Evolutionary conservation across 2,113 vertebrate species (phyloP), one percentile per base, ranked within the genome.

Genomic region (Chloropsis hardwickii): DNA sequence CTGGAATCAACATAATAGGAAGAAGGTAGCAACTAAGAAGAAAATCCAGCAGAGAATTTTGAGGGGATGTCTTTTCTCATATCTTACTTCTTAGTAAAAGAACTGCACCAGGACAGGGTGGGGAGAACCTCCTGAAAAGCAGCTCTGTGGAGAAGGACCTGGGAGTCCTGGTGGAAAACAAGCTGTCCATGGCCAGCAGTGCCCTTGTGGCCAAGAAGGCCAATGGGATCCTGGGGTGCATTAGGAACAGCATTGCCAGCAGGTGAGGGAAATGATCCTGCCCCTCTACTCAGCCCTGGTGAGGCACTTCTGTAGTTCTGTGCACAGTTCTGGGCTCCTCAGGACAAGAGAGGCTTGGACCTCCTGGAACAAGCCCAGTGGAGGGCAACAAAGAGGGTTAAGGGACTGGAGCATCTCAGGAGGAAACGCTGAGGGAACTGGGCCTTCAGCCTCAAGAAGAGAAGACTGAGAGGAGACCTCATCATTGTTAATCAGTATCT

Each of bases 21-120:
- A 85, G 33, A 70, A 82, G 18, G 33, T 14, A 88, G 24, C 35
- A 88, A 37, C 45, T 33, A 50, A 24, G 57, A 86, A 82, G 51
- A 58, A 89, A 73, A 84, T 54, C 53, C 44, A 64, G 42, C 29
- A 76, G 58, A 67, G 18, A 91, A 86, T 88, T 89, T 71, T 84
- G 31, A 50, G 12, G 48, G 47, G n/a, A 53, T 22, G 66, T 8
- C 10, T 66, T 56, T 57, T 51, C 19, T 80, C 28, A 11, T 69
- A 48, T 73, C 42, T 72, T 58, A 37, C 20, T 86, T 42, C 76
- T 39, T 80, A 33, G 13, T 73, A 27, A 77, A 90, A 90, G 25
- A 80, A 90, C 56, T 35, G 11, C 4, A 80, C 7, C 31, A 56
- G 35, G 3, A 31, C 31, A 64, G 50, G 14, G 47, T 79, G 40